phyloP scores from a whole-genome alignment of 2,888 invertebrate genomes.

The Lepidocyrtoides sp. region DNA sequence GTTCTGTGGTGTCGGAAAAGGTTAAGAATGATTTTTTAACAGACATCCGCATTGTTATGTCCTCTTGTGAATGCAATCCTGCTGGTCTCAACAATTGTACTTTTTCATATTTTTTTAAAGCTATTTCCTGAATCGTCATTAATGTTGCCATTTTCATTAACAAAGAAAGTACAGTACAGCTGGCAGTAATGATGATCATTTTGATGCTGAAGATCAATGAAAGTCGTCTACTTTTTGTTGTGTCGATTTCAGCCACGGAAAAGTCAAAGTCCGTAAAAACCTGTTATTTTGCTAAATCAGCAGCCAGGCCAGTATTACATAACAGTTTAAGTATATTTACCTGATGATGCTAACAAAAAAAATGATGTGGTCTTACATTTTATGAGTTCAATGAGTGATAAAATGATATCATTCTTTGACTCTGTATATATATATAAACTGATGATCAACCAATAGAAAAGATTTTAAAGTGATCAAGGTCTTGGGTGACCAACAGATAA shows the following conservation, averaged over 20 bases:
- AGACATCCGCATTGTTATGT: slow-evolving; percentile 16
- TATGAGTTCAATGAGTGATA: too few species aligned
- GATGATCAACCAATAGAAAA: too few species aligned
- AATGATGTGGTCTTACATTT: too few species aligned
- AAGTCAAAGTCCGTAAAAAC: background rate
- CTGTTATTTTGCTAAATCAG: slow-evolving; percentile 13
- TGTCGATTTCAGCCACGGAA: background rate
- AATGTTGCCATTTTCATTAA: slow-evolving; percentile 29
- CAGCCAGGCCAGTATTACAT: too few species aligned
- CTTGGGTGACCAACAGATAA: too few species aligned
- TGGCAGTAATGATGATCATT: slow-evolving; percentile 1
- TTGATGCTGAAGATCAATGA: background rate
- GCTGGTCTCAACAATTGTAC: background rate
- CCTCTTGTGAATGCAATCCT: background rate
- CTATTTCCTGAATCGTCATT: slow-evolving; percentile 30
- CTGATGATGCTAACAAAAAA: too few species aligned
- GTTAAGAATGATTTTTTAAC: background rate
- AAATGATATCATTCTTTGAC: too few species aligned
- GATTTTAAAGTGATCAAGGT: too few species aligned
- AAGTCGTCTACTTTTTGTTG: background rate
- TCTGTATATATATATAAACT: too few species aligned
- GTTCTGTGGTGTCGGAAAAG: background rate
- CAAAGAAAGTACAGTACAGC: background rate
- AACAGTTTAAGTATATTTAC: too few species aligned
- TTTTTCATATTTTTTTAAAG: background rate